Conservation (phyloP, 1,140 invertebrate genomes). For the Lepidostoma basale region DNA sequence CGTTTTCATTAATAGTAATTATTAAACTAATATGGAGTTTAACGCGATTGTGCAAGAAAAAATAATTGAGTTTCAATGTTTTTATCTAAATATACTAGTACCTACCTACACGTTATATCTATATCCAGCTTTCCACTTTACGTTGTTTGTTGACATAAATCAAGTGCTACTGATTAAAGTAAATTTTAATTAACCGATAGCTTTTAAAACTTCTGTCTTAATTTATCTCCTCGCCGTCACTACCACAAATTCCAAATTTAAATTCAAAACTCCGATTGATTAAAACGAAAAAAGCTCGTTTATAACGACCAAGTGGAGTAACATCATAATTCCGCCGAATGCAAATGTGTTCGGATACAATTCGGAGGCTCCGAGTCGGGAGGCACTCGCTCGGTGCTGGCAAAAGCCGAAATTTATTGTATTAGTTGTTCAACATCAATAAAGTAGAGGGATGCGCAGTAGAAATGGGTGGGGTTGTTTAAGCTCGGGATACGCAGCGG, state of each 20-base stretch:
- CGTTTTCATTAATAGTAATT: too few species aligned
- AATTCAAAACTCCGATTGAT: constrained; percentile 25
- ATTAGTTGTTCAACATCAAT: constrained; percentile 47
- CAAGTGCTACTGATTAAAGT: too few species aligned
- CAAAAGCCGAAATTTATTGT: constrained; percentile 45
- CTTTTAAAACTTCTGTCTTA: not conserved
- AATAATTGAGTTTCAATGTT: too few species aligned
- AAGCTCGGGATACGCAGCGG: not conserved
- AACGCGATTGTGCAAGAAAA: too few species aligned
- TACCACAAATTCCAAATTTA: constrained; percentile 7
- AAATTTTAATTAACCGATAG: too few species aligned
- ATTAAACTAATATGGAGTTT: too few species aligned
- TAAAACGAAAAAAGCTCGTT: not conserved
- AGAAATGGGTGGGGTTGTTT: constrained; percentile 40
- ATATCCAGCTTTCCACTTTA: too few species aligned
- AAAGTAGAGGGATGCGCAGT: constrained; percentile 46
- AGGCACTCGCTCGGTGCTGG: constrained; percentile 29
- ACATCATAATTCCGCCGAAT: constrained; percentile 26
- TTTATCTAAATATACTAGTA: too few species aligned
- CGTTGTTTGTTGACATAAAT: too few species aligned
- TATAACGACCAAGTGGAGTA: constrained; percentile 16
- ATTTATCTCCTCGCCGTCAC: not conserved
- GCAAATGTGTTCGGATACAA: constrained; percentile 30
- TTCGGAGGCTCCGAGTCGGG: constrained; percentile 15
- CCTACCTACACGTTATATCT: too few species aligned